These are phyloP conservation scores for Verasper variegatus DNA, from an alignment of 2,113 vertebrate species.

Conservation along the genomic window DNA sequence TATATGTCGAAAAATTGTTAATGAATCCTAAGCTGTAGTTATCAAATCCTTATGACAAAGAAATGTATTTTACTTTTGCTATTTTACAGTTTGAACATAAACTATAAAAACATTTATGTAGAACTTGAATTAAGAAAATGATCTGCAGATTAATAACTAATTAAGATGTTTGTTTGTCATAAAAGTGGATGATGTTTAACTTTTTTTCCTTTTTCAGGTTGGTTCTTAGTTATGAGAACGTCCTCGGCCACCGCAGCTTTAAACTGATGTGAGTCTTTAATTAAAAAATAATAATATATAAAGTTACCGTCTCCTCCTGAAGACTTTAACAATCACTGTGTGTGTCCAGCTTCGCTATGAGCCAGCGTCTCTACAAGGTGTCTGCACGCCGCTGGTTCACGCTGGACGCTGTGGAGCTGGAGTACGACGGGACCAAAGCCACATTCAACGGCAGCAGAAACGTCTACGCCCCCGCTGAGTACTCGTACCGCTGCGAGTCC, in stretches of 20 bases:
- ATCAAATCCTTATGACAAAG: too few relatives aligned
- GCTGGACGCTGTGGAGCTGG: conserved; percentile 82
- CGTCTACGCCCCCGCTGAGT: conserved; percentile 86
- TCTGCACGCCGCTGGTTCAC: conserved; percentile 89
- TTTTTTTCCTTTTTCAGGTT: conserved; percentile 63
- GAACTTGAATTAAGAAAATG: not conserved
- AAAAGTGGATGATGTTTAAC: too few relatives aligned
- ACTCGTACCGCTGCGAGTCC: conserved; percentile 87
- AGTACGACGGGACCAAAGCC: conserved; percentile 74
- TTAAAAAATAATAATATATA: too few relatives aligned
- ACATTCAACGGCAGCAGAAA: conserved; percentile 84
- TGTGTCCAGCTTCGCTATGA: conserved; percentile 82
- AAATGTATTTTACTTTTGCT: too few relatives aligned
- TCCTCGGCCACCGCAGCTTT: conserved; percentile 73
- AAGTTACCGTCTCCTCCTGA: not conserved
- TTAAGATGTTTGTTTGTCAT: not conserved
- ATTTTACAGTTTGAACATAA: too few relatives aligned
- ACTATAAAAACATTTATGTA: not conserved
- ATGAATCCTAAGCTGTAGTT: too few relatives aligned
- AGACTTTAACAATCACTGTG: not conserved
- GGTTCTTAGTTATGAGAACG: conserved; percentile 78
- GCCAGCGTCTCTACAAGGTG: conserved; percentile 81
- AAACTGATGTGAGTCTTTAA: conserved; percentile 79
- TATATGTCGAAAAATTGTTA: too few relatives aligned
- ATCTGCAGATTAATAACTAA: too few relatives aligned